Conservation (phyloP, 2,888 invertebrate genomes). For the Ctena decussata region DNA sequence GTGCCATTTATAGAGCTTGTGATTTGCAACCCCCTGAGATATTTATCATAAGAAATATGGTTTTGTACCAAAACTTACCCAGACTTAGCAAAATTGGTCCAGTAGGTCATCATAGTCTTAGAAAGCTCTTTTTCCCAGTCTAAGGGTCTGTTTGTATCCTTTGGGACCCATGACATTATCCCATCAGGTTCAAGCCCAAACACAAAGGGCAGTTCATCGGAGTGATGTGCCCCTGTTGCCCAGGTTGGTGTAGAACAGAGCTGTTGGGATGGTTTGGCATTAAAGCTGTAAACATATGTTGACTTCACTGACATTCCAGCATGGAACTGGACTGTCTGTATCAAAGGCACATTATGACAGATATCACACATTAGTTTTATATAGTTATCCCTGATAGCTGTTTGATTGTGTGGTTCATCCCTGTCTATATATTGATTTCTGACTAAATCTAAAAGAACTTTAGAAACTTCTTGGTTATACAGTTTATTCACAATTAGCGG, state of each 20-base stretch:
- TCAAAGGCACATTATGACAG: conserved; percentile 81
- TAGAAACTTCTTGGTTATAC: neutral
- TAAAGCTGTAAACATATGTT: conserved; percentile 74
- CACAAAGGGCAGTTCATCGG: conserved; percentile 80
- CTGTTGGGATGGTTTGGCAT: conserved; percentile 59
- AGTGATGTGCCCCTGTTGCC: conserved; percentile 82
- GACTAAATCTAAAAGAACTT: neutral
- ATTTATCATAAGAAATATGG: too few species aligned
- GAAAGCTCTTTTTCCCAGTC: conserved; percentile 94
- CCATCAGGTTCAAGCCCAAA: conserved; percentile 71
- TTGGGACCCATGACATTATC: conserved; percentile 60
- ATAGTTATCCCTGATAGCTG: neutral
- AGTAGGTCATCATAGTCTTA: conserved; percentile 95
- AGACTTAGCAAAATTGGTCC: conserved; percentile 97
- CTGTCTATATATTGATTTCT: neutral
- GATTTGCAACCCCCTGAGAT: too few species aligned
- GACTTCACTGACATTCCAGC: conserved; percentile 88
- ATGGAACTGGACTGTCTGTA: conserved; percentile 93
- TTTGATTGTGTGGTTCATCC: neutral
- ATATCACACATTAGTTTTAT: neutral
- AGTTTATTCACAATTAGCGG: neutral
- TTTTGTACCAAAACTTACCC: conserved; percentile 87
- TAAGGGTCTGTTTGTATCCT: conserved; percentile 90
- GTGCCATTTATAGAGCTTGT: too few species aligned
- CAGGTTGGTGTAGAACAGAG: conserved; percentile 72